phyloP scores from a whole-genome alignment of 2,113 vertebrate species.

The sheep (Ovis aries) region DNA sequence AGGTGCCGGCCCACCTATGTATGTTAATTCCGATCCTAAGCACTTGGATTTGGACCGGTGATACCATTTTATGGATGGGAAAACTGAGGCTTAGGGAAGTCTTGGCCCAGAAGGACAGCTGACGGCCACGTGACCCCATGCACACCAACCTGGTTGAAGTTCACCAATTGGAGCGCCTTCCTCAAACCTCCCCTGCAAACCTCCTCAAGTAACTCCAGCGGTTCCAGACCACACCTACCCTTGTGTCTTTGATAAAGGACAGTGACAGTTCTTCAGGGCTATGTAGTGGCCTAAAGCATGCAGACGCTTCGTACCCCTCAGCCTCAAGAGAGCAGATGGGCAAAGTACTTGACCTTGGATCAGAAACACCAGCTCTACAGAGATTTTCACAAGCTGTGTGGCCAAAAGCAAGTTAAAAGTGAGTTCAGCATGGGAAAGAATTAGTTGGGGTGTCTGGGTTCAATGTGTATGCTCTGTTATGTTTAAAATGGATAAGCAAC shows the following conservation, averaged over 20 bases:
- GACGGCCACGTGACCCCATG: rapidly evolving
- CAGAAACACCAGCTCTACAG: neutral
- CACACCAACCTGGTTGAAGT: neutral
- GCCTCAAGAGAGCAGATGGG: rapidly evolving
- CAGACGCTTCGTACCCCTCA: rapidly evolving
- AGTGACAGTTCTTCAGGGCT: neutral
- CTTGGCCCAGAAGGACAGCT: neutral
- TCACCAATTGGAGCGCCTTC: rapidly evolving
- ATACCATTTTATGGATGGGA: neutral
- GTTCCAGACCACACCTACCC: neutral
- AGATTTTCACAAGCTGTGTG: neutral
- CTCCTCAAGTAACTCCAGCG: neutral
- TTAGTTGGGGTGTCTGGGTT: neutral
- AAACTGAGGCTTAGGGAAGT: neutral
- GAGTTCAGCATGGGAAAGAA: neutral
- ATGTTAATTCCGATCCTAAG: neutral
- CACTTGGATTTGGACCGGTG: neutral
- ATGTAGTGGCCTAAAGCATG: rapidly evolving
- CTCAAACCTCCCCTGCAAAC: neutral
- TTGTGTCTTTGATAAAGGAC: neutral
- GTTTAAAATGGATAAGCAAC: neutral
- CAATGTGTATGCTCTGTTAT: neutral
- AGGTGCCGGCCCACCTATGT: rapidly evolving
- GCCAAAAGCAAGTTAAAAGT: neutral
- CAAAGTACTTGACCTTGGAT: neutral